These are phyloP conservation scores for Anorthoa munda DNA, from an alignment of 2,888 invertebrate genomes.

Conservation along the genomic window DNA sequence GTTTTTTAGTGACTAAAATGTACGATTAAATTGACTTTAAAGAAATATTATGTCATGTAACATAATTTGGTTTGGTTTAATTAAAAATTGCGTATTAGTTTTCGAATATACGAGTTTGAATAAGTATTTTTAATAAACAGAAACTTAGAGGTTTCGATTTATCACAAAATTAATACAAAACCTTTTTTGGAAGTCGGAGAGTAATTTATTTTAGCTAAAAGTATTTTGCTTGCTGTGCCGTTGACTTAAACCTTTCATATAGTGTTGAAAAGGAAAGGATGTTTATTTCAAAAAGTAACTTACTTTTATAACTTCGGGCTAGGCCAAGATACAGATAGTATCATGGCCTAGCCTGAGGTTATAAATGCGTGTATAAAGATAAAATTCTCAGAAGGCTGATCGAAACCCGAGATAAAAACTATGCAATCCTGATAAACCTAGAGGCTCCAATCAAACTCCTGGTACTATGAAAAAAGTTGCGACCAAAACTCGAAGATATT, in stretches of 20 bases:
- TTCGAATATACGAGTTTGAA: neutral
- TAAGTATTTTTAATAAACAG: too few species aligned
- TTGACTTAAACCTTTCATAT: neutral
- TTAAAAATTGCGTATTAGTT: neutral
- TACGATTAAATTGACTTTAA: neutral
- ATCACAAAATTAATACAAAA: too few species aligned
- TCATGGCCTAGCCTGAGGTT: too few species aligned
- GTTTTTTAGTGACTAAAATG: constrained; percentile 6
- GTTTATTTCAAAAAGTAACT: neutral
- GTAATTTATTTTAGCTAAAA: neutral
- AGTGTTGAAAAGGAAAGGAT: neutral
- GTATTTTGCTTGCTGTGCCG: neutral
- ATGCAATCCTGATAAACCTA: neutral
- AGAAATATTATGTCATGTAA: neutral
- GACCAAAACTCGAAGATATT: neutral
- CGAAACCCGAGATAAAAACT: neutral
- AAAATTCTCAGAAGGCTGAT: neutral
- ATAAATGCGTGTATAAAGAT: neutral
- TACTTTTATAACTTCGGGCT: neutral
- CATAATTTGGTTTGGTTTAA: neutral
- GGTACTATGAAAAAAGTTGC: neutral
- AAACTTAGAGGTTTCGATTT: too few species aligned
- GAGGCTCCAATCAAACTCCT: neutral
- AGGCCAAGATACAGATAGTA: neutral
- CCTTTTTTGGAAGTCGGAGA: neutral